Base-by-base conservation (phyloP, 2,113 vertebrate genomes). In the Hippocampus mohnikei region DNA sequence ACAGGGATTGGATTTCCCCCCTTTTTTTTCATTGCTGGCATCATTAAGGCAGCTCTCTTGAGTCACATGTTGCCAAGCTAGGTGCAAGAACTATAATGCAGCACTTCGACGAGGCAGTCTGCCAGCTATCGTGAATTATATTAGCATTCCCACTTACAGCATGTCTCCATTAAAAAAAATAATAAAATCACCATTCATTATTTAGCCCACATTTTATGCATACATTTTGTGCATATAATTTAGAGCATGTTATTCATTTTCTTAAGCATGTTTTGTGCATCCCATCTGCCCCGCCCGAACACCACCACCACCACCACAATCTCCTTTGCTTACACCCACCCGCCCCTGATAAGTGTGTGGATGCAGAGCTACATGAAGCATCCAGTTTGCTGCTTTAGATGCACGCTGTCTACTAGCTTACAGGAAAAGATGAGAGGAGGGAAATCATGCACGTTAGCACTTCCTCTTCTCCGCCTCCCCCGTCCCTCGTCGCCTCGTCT, bases 301-400 rank as follows among this genome's bases (percentile, higher is more conserved):
- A 18, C 5, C 5, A 40, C 3, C 59, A 33, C 29, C 29, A 37
- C 3, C 59, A 33, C 33, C 33, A 5, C 33, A 0, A 33, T 13
- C 53, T 23, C 23, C 18, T 25, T 33, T 58, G 20, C 61, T 62
- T 27, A 13, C 29, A n/a, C 56, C 48, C 58, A 37, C 72, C 59
- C 52, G 1, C 48, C 42, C 8, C 37, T 5, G 41, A 75, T 67
- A 62, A 62, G 44, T 6, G 37, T 58, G 61, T 60, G n/a, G 50
- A 71, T 65, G 52, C 48, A 56, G 61, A 40, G 67, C 13, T 56
- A 72, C 71, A 42, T 78, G 81, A 84, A 61, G 61, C 73, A 77
- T 79, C 74, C 80, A 83, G 79, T 86, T 81, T 74, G 66, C 73
- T 69, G 52, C 67, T 81, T 82, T 65, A 66, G 81, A 77, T 81